A percentile compares a stretch with the other conserved stretches of the same genome.
Evolutionary conservation across 53 echinoderm and acorn worm species (phyloP).

Genomic region (Mesocentrotus franciscanus): DNA sequence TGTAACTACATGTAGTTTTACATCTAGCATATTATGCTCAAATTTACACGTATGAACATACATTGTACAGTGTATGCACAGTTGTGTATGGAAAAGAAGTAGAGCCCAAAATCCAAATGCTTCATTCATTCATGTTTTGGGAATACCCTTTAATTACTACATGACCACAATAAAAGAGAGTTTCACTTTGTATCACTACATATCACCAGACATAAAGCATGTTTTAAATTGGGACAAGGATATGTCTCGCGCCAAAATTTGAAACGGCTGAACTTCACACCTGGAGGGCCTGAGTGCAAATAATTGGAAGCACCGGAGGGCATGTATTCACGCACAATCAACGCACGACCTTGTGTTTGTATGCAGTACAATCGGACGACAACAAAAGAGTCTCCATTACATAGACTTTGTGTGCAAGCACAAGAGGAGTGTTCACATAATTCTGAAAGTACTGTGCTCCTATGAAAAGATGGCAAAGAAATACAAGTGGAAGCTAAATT

Average conservation of each 20-base stretch:
- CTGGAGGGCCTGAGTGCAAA: slow-evolving; percentile 35
- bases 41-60: too few species aligned
- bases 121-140: too few species aligned
- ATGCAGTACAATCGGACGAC: slow-evolving; percentile 6
- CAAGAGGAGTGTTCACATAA: neutral
- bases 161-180: too few species aligned
- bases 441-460: neutral
- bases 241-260: slow-evolving; percentile 56
- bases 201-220: too few species aligned
- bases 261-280: slow-evolving; percentile 60
- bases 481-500: neutral
- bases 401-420: neutral
- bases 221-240: slow-evolving; percentile 20
- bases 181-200: too few species aligned
- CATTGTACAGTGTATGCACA: too few species aligned
- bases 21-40: too few species aligned
- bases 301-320: slow-evolving; percentile 3
- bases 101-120: too few species aligned
- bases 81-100: too few species aligned
- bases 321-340: slow-evolving; percentile 43
- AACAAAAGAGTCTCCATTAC: slow-evolving; percentile 27
- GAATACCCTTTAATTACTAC: too few species aligned
- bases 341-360: slow-evolving; percentile 25
- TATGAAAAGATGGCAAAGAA: neutral
- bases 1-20: too few species aligned